These are phyloP conservation scores for Diglossa cyanea DNA, from an alignment of 2,797 vertebrate species.

Conservation along the genomic window DNA sequence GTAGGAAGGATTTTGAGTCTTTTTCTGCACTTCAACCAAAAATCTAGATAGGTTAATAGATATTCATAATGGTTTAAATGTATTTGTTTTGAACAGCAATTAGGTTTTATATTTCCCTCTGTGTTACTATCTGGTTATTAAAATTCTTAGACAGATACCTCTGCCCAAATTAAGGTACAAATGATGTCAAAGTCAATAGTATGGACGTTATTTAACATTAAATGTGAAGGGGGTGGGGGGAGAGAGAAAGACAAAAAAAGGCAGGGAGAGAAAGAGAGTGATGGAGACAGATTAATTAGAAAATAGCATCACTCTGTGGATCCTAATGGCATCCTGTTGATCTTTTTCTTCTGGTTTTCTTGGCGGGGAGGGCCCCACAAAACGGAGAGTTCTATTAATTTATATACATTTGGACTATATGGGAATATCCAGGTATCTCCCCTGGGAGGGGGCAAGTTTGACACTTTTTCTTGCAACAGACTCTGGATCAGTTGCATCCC, in stretches of 20 bases:
- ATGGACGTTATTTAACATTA: not conserved
- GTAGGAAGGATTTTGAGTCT: not conserved
- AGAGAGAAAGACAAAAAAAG: too few species aligned
- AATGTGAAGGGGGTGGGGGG: fast-evolving
- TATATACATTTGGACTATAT: not conserved
- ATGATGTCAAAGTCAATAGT: not conserved
- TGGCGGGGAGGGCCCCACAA: fast-evolving
- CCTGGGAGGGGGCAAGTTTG: not conserved
- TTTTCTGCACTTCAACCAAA: not conserved
- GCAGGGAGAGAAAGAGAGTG: not conserved
- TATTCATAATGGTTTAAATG: not conserved
- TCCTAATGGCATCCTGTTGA: not conserved
- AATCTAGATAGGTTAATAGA: not conserved
- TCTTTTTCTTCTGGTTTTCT: not conserved
- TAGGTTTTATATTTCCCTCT: not conserved
- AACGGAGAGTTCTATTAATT: not conserved
- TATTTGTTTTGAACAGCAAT: not conserved
- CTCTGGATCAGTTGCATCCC: not conserved
- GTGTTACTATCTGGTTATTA: fast-evolving
- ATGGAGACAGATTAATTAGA: not conserved
- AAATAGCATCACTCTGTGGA: not conserved
- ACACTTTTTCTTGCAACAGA: too few species aligned
- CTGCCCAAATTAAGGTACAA: fast-evolving
- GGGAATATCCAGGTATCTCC: not conserved
- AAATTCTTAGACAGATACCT: not conserved